Percentiles rank a stretch among this genome's conserved stretches.
Conservation (phyloP, 2,797 vertebrate genomes). For the Diplodus puntazzo region DNA sequence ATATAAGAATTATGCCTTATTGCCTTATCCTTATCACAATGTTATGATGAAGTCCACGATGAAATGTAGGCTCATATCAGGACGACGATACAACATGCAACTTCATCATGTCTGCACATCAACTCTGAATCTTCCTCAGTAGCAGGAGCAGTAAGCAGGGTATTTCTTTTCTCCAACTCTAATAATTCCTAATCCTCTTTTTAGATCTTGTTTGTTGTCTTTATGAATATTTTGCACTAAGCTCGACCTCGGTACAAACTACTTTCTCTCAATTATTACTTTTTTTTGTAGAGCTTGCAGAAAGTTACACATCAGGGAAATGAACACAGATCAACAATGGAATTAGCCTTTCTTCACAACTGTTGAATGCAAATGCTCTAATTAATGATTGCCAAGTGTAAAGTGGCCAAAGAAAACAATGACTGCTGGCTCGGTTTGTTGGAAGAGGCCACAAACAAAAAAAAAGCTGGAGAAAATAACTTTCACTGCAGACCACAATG, state of each 20-base stretch:
- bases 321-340: conserved; percentile 40
- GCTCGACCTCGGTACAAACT: conserved; percentile 10
- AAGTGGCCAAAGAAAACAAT: conserved; percentile 65
- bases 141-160: conserved; percentile 8
- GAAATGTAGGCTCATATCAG: no score
- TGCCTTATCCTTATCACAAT: neutral
- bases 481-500: conserved; percentile 22
- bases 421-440: conserved; percentile 40
- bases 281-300: no score
- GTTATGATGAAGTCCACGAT: neutral
- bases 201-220: conserved; percentile 37
- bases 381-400: conserved; percentile 54
- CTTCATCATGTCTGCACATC: conserved; percentile 10
- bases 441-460: conserved; percentile 26
- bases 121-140: conserved; percentile 18
- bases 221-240: conserved; percentile 42
- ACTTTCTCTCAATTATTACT: conserved; percentile 3
- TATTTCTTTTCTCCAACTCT: conserved; percentile 18
- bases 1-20: no score
- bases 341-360: conserved; percentile 60
- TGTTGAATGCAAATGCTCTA: conserved; percentile 55
- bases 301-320: conserved; percentile 23
- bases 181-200: conserved; percentile 58
- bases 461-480: conserved; percentile 29
- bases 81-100: neutral